phyloP scores from a whole-genome alignment of 2,113 vertebrate species.

The Machaerirhynchus nigripectus region DNA sequence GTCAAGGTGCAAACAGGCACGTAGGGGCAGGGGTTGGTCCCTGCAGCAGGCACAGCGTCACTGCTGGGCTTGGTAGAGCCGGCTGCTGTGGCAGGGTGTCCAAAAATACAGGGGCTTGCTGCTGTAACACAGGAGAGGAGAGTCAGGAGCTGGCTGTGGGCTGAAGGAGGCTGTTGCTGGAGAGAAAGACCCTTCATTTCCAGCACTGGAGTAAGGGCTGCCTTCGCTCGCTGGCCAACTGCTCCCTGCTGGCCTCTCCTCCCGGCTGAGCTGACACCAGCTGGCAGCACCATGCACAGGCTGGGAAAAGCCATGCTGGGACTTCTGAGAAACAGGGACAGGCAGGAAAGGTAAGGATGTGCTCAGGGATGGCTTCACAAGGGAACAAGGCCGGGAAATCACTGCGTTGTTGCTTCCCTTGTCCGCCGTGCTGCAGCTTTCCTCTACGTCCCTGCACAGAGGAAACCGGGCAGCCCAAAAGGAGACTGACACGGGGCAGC shows the following conservation, averaged over 20 bases:
- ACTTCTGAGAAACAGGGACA: neutral
- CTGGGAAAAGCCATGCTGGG: neutral
- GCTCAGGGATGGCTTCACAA: neutral
- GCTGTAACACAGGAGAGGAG: neutral
- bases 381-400: neutral
- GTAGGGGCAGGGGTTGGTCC: neutral
- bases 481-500: neutral
- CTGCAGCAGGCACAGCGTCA: neutral
- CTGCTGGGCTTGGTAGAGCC: neutral
- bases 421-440: fast-evolving
- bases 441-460: fast-evolving
- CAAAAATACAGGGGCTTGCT: neutral
- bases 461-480: neutral
- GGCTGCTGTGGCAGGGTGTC: neutral
- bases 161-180: neutral
- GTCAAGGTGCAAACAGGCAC: neutral
- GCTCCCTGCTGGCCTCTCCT: neutral
- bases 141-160: neutral
- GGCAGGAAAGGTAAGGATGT: neutral
- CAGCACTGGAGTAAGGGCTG: neutral
- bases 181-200: neutral
- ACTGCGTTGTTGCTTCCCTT: neutral
- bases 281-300: neutral
- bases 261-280: neutral
- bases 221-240: fast-evolving